A percentile compares a stretch with the other conserved stretches of the same genome.
phyloP scores from a whole-genome alignment of 1,140 invertebrate species.

The Rhyacophila brunnea region DNA sequence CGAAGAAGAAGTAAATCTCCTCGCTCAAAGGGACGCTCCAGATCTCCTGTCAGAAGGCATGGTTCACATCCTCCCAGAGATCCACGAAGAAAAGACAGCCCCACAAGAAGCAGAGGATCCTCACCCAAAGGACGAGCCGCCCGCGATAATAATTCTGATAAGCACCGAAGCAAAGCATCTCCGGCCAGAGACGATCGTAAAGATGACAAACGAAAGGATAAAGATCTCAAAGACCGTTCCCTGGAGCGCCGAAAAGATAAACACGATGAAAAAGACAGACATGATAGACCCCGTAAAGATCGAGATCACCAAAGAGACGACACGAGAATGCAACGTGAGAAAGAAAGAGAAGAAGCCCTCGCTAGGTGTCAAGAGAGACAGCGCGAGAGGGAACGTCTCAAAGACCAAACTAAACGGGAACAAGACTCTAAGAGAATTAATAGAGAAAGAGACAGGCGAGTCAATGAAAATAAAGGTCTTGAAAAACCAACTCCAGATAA shows the following conservation, averaged over 20 bases:
- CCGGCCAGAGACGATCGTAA: slow-evolving; percentile 45
- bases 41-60: slow-evolving; percentile 44
- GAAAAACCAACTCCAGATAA: slow-evolving; percentile 55
- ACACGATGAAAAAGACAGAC: slow-evolving; percentile 53
- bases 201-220: slow-evolving; percentile 40
- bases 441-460: slow-evolving; percentile 41
- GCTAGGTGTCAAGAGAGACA: slow-evolving; percentile 58
- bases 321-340: slow-evolving; percentile 54
- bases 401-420: slow-evolving; percentile 49
- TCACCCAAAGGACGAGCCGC: slow-evolving; percentile 48
- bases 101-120: slow-evolving; percentile 49
- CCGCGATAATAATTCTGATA: slow-evolving; percentile 47
- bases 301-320: slow-evolving; percentile 43
- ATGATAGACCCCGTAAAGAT: slow-evolving; percentile 54
- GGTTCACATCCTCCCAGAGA: slow-evolving; percentile 49
- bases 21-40: slow-evolving; percentile 44
- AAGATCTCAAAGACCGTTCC: slow-evolving; percentile 52
- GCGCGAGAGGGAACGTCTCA: slow-evolving; percentile 61
- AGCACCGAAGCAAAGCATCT: slow-evolving; percentile 46
- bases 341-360: slow-evolving; percentile 58
- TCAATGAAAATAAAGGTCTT: slow-evolving; percentile 49
- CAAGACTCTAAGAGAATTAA: slow-evolving; percentile 44
- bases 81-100: slow-evolving; percentile 49
- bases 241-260: slow-evolving; percentile 53
- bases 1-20: slow-evolving; percentile 47